phyloP scores from a whole-genome alignment of 2,113 vertebrate species.

The Variabilichromis moorii region DNA sequence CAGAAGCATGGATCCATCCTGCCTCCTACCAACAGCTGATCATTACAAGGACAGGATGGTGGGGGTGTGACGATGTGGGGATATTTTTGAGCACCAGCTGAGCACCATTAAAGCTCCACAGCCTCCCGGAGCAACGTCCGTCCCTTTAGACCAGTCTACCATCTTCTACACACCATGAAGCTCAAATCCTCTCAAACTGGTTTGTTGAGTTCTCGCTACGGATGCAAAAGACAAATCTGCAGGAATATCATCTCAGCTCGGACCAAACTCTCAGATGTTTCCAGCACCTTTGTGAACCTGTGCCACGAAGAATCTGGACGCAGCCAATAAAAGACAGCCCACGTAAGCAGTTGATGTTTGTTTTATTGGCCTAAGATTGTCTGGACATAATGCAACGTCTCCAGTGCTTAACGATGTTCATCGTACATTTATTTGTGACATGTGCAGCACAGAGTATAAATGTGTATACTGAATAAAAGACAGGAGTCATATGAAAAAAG shows the following conservation, averaged over 20 bases:
- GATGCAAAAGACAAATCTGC: neutral
- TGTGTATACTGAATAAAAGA: conserved; percentile 98
- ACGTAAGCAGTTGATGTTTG: conserved; percentile 54
- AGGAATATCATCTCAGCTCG: neutral
- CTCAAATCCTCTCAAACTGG: neutral
- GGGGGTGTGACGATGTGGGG: neutral
- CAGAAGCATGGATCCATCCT: neutral
- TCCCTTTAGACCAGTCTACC: neutral
- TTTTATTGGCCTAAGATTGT: conserved; percentile 71
- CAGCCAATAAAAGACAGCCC: conserved; percentile 19
- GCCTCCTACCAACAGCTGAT: neutral
- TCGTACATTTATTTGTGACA: conserved; percentile 99
- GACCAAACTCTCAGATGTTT: neutral
- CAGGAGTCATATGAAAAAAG: conserved; percentile 89
- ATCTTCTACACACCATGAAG: neutral
- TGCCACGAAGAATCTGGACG: neutral
- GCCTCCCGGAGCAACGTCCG: fast-evolving
- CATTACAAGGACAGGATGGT: neutral
- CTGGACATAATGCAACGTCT: conserved; percentile 86
- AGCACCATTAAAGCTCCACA: neutral
- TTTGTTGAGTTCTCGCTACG: neutral
- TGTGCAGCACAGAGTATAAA: conserved; percentile 98
- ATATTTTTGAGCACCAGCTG: neutral
- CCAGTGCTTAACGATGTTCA: conserved; percentile 95
- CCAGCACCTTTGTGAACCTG: neutral